Conservation (phyloP, 2,888 invertebrate species). For the Pachydiplax longipennis region DNA sequence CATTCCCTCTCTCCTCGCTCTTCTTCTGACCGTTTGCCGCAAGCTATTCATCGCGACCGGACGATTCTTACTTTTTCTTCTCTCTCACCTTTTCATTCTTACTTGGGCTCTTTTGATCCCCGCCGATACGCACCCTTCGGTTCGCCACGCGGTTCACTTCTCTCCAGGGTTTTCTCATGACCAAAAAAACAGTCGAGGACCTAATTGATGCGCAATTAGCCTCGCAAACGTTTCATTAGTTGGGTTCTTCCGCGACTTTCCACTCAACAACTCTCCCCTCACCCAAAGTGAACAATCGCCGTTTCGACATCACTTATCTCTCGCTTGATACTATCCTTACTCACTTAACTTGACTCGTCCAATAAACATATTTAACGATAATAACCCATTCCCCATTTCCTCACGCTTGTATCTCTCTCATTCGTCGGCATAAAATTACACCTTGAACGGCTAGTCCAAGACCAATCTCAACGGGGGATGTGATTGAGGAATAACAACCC, state of each 20-base stretch:
- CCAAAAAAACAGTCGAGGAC: background rate
- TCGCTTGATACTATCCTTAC: background rate
- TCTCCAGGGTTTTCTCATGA: background rate
- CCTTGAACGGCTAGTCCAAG: too few species aligned
- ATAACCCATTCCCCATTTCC: too few species aligned
- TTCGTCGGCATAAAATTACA: too few species aligned
- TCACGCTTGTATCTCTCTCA: too few species aligned
- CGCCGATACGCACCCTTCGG: background rate
- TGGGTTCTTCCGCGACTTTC: background rate
- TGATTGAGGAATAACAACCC: too few species aligned
- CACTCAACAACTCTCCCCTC: background rate
- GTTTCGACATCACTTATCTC: background rate
- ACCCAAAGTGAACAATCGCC: background rate
- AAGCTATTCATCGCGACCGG: constrained; percentile 19
- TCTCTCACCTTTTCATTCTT: background rate
- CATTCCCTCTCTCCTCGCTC: background rate
- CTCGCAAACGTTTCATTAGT: background rate
- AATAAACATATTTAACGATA: too few species aligned
- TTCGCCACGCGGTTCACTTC: background rate
- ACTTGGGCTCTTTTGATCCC: background rate
- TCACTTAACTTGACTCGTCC: background rate
- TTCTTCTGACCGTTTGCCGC: constrained; percentile 24
- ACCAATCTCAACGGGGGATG: too few species aligned
- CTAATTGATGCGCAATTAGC: background rate
- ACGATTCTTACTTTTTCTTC: background rate